Evolutionary conservation across 2,888 invertebrate species (phyloP).

Genomic region (Platycnemis pennipes): DNA sequence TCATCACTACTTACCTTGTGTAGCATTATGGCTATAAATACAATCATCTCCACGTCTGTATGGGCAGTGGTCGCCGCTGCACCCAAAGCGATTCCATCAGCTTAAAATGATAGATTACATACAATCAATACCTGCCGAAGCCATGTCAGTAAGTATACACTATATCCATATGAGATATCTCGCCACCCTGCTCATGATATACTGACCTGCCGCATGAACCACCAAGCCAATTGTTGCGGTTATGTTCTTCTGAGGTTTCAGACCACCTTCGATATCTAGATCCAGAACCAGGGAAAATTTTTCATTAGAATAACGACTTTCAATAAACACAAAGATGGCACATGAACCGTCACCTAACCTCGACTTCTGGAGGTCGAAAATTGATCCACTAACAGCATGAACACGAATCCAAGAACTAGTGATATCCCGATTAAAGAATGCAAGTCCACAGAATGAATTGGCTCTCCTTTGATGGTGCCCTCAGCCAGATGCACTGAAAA

Average conservation of each 20-base stretch:
- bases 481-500: constrained; percentile 29
- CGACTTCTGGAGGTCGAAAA: constrained; percentile 83
- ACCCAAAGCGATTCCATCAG: constrained; percentile 98
- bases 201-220: constrained; percentile 94
- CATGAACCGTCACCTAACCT: constrained; percentile 75
- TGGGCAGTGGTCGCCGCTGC: constrained; percentile 98
- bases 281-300: constrained; percentile 6
- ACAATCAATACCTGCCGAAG: neutral
- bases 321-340: neutral
- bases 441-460: constrained; percentile 68
- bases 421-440: constrained; percentile 94
- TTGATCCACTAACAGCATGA: constrained; percentile 98
- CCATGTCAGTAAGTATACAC: constrained; percentile 58
- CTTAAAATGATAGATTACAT: constrained; percentile 78
- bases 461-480: constrained; percentile 11
- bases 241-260: constrained; percentile 81
- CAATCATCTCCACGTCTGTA: constrained; percentile 97
- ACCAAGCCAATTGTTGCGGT: constrained; percentile 98
- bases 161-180: too few species aligned
- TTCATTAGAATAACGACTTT: neutral
- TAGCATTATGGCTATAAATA: constrained; percentile 99
- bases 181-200: too few species aligned
- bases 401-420: constrained; percentile 96
- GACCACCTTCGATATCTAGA: constrained; percentile 77
- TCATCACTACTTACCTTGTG: constrained; percentile 86